Base-by-base conservation (phyloP, 2,113 vertebrate genomes). In the Lanius ludovicianus region DNA sequence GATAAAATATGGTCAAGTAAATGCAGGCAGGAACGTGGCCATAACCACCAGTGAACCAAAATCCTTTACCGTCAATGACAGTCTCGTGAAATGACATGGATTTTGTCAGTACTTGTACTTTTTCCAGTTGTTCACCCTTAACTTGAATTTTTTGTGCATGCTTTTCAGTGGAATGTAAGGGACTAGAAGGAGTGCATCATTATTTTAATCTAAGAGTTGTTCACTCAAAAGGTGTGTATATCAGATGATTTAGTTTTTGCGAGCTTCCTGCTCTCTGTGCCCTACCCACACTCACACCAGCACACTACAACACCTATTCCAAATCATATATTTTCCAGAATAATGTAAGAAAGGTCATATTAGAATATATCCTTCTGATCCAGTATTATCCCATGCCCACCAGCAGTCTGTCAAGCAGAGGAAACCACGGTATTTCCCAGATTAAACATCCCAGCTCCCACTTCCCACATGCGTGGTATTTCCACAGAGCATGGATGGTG, bases 391-490 rank as follows among this genome's bases (percentile, higher is more conserved):
- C 42, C 35, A 33, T 6, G 11, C 10, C 56, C 37, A 52, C 4
- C 63, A 65, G 15, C 57, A 64, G 15, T 7, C 33, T 80, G 25
- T 24, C 33, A 53, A 70, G 39, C 33, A 91, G 46, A 78, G 30
- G 13, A 47, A 86, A 60, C 21, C 14, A 14, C 30, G 42, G 2
- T 35, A 82, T 50, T 65, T 78, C 53, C 57, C 5, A 22, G 47
- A 35, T 14, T 14, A 1, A 47, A 1, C 24, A 28, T 30, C 52
- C 55, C 63, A 86, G 24, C 37, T 77, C 12, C 30, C 68, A 35
- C 13, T 47, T 60, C 42, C 30, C 59, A 75, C 7, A 7, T 0
- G 0, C 1, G 1, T 6, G 7, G 2, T 6, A 13, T 50, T 62
- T 39, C 56, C 65, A 15, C 28, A 41, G 7, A 8, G 15, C 41